Conservation (phyloP, 2,113 vertebrate genomes). For the Nymphicus hollandicus region DNA sequence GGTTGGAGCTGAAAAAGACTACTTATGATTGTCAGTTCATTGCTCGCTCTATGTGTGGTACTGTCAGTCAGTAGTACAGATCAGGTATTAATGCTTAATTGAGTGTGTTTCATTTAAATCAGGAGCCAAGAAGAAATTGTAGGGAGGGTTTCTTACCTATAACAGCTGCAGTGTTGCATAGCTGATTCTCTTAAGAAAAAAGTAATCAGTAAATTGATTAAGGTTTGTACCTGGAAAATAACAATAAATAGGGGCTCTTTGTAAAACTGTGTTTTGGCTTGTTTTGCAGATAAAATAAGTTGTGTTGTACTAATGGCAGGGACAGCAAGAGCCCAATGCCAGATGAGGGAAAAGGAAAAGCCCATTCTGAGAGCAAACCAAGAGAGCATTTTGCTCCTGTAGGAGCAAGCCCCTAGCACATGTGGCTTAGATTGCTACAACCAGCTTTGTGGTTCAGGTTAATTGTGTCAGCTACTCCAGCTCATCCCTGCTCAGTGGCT, state of each 20-base stretch:
- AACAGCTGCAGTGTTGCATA: not conserved
- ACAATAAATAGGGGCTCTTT: not conserved
- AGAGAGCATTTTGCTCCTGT: not conserved
- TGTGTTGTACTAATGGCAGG: not conserved
- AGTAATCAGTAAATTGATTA: not conserved
- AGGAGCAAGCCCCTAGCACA: not conserved
- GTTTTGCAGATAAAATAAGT: not conserved
- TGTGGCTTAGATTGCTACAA: rapidly evolving
- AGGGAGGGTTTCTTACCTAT: not conserved
- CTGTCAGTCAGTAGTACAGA: not conserved
- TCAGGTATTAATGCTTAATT: not conserved
- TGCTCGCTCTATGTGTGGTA: not conserved
- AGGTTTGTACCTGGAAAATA: not conserved
- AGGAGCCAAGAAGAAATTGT: not conserved
- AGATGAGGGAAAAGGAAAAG: not conserved
- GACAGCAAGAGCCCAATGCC: not conserved
- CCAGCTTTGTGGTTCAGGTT: not conserved
- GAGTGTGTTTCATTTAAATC: not conserved
- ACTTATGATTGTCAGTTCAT: not conserved
- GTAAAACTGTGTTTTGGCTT: not conserved
- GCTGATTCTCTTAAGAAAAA: not conserved
- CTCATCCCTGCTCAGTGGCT: rapidly evolving
- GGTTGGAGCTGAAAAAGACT: not conserved
- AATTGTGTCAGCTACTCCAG: rapidly evolving
- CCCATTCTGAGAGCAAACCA: not conserved